A percentile compares a stretch with the other conserved stretches of the same genome.
Conservation (phyloP, 2,797 vertebrate species). For the Chloroceryle amazona region DNA sequence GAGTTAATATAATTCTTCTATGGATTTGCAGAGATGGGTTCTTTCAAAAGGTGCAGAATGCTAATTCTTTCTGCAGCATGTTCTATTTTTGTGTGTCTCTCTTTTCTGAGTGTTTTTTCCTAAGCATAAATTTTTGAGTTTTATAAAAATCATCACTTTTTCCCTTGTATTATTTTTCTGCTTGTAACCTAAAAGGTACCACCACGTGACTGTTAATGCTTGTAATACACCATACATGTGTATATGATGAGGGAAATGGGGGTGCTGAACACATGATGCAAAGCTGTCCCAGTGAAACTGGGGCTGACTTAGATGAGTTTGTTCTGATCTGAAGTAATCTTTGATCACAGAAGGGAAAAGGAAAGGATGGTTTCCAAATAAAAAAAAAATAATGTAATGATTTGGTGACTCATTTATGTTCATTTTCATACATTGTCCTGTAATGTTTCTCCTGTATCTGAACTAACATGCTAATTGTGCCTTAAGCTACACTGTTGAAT, state of each 20-base stretch:
- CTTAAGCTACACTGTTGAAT: neutral
- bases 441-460: neutral
- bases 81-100: neutral
- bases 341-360: neutral
- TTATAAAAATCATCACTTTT: neutral
- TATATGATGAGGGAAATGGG: neutral
- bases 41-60: neutral
- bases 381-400: neutral
- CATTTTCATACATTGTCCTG: no score
- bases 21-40: neutral
- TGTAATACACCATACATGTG: neutral
- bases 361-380: neutral
- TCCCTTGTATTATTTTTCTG: neutral
- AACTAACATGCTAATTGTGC: neutral
- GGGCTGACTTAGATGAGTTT: neutral
- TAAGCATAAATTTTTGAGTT: neutral
- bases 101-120: neutral
- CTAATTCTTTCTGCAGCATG: neutral
- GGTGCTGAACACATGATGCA: neutral
- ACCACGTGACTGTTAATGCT: neutral
- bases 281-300: neutral
- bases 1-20: neutral
- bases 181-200: neutral
- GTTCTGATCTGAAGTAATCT: neutral
- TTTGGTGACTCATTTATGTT: neutral